Evolutionary conservation across 53 echinoderm and acorn worm species (phyloP), one percentile per base, ranked within the genome.

Genomic region (Stichopus horrens): DNA sequence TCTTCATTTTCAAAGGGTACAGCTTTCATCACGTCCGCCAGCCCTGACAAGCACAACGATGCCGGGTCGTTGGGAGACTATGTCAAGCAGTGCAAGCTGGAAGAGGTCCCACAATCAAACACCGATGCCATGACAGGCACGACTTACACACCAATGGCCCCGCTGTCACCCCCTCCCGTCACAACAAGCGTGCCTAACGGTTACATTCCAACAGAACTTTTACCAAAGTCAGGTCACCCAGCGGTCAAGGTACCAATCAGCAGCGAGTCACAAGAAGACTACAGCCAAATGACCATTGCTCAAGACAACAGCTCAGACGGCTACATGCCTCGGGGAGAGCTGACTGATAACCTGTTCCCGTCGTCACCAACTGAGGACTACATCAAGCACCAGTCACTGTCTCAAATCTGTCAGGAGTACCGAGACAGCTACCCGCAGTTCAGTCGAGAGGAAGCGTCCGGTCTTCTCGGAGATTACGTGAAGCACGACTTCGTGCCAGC

Each of bases 361-460:
- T 18, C 16, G 56, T 54, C 77, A 79, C n/a, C 16, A 20, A 23
- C 79, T 7, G 79, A 54, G 5, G 54, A 5, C 16, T 79, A 79
- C 56, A 79, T 79, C 21, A 54, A 54, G 14, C 79, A 81, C 58
- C 7, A 21, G 20, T 81, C 58, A 5, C 53, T 81, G 8, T 58
- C 9, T 22, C 58, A 55, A 20, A 20, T 18, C 14, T 19, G 20
- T 14, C 21, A 9, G 20, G 58, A 81, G 20, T 81, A 56, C 57
- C 81, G 14, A 6, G 81, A 81, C 81, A 81, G 58, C 57, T 81
- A 81, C 58, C 58, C 56, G 8, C 18, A 81, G 7, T 56, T 81
- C 58, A 57, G 18, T 23, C 81, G 57, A 16, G 18, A 10, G 7
- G 13, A 52, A 7, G 7, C 57, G 57, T 81, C 18, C 5, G 71